Conservation (phyloP, 2,113 vertebrate species). For the Thalassarche chlororhynchos region DNA sequence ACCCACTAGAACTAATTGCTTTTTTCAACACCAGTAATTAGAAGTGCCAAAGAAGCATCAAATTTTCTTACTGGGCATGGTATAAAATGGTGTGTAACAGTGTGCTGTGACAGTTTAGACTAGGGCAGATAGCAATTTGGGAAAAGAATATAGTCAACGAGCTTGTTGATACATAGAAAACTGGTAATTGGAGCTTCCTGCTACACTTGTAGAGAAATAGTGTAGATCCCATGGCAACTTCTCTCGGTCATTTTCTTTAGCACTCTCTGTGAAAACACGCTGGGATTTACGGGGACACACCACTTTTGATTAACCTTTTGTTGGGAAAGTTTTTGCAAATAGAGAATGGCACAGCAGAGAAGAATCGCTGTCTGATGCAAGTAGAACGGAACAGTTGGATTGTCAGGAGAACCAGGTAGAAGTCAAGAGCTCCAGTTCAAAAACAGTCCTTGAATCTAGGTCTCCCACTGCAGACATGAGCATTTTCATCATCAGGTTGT, state of each 20-base stretch:
- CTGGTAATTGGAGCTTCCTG: background rate
- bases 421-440: background rate
- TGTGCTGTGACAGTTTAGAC: background rate
- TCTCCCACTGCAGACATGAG: background rate
- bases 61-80: background rate
- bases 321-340: background rate
- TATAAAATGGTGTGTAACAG: background rate
- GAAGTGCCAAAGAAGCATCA: background rate
- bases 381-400: background rate
- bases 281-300: background rate
- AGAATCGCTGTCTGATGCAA: background rate
- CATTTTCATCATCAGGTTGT: background rate
- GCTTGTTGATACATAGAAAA: background rate
- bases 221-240: background rate
- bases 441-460: background rate
- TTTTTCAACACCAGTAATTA: background rate
- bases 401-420: background rate
- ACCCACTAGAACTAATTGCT: background rate
- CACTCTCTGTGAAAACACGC: background rate
- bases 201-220: background rate
- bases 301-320: background rate
- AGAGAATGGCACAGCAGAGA: background rate
- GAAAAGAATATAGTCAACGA: background rate
- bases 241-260: background rate
- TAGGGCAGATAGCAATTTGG: background rate